These are phyloP conservation scores for Brachionus rotundiformis DNA, from an alignment of 1,140 invertebrate genomes.

Conservation along the genomic window DNA sequence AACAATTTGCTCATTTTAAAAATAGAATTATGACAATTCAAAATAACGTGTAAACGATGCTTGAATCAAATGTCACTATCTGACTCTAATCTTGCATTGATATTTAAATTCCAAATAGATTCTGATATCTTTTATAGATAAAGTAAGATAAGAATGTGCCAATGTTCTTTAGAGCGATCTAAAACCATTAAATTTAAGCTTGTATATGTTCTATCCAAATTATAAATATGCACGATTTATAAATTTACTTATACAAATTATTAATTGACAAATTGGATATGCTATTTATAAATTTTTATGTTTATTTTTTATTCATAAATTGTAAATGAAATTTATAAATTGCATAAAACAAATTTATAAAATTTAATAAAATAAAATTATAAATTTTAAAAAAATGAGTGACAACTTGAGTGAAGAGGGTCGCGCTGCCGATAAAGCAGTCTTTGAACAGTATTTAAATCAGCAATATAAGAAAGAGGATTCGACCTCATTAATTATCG, in stretches of 20 bases:
- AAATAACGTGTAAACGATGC: too few species aligned
- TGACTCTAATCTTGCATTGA: conserved; percentile 67
- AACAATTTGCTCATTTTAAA: too few species aligned
- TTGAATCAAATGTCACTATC: conserved; percentile 70
- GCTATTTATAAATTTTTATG: not conserved
- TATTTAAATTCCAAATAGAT: conserved; percentile 79
- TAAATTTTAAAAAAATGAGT: not conserved
- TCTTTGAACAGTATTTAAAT: not conserved
- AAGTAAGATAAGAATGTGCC: conserved; percentile 84
- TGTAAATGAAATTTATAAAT: not conserved
- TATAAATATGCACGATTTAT: not conserved
- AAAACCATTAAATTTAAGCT: not conserved
- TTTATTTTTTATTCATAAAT: not conserved
- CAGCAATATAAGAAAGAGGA: not conserved
- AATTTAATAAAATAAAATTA: not conserved
- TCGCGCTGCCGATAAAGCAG: not conserved
- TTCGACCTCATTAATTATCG: not conserved
- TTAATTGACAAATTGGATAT: not conserved
- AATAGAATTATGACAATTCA: too few species aligned
- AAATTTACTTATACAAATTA: not conserved
- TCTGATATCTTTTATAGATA: conserved; percentile 78
- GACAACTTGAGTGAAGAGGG: not conserved
- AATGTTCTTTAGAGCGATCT: too few species aligned
- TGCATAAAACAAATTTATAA: not conserved
- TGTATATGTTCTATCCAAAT: not conserved